phyloP scores from a whole-genome alignment of 2,888 invertebrate genomes.

The Zonitis immaculata region DNA sequence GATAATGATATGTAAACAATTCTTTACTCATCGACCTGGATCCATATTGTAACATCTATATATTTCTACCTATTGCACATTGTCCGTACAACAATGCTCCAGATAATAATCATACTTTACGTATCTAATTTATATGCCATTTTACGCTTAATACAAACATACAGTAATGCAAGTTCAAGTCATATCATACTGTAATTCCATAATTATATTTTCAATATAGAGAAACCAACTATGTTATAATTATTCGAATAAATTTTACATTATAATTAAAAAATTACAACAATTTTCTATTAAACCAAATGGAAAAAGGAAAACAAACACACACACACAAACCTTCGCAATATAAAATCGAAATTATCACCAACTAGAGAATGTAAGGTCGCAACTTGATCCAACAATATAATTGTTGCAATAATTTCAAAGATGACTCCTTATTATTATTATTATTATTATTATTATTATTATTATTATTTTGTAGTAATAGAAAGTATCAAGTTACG shows the following conservation, averaged over 20 bases:
- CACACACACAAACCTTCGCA: too few species aligned
- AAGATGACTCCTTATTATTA: background rate
- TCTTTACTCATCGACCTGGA: conserved; percentile 1
- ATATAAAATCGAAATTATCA: too few species aligned
- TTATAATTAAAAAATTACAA: too few species aligned
- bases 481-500: background rate
- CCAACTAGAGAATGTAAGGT: background rate
- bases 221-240: too few species aligned
- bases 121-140: conserved; percentile 2
- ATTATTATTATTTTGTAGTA: background rate
- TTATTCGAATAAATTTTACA: too few species aligned
- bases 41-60: background rate
- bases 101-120: conserved; percentile 1
- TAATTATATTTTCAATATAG: too few species aligned
- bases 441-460: too few species aligned
- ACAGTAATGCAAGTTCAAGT: background rate
- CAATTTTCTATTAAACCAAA: too few species aligned
- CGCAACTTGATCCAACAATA: background rate
- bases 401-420: background rate
- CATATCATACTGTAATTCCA: background rate
- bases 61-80: conserved; percentile 4
- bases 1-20: background rate
- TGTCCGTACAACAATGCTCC: too few species aligned
- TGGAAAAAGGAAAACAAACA: too few species aligned
- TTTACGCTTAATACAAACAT: conserved; percentile 4